These are phyloP conservation scores for Distichodus sexfasciatus DNA, from an alignment of 2,797 vertebrate genomes.

Conservation along the genomic window DNA sequence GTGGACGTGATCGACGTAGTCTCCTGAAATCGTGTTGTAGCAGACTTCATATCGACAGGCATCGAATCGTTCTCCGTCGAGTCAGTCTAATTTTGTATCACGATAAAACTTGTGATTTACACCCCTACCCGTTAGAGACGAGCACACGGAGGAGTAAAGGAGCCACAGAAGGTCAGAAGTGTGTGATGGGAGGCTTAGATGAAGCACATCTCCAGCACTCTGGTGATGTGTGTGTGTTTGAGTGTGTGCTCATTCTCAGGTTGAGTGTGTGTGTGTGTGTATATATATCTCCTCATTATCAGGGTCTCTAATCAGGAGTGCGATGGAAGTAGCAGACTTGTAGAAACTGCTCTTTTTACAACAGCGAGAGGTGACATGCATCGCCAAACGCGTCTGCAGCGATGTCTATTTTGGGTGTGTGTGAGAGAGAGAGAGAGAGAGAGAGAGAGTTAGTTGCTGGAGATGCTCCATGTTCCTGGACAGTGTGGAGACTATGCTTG, in stretches of 20 bases:
- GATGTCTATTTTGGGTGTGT: constrained; percentile 22
- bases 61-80: too few species aligned
- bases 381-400: neutral
- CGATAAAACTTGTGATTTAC: too few species aligned
- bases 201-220: neutral
- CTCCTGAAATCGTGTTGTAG: too few species aligned
- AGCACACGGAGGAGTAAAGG: too few species aligned
- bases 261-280: neutral
- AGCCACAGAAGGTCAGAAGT: constrained; percentile 43
- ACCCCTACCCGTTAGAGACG: too few species aligned
- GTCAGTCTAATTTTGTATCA: too few species aligned
- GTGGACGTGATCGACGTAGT: too few species aligned
- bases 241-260: constrained; percentile 11
- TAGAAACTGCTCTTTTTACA: constrained; percentile 10
- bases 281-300: constrained; percentile 39
- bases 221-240: neutral
- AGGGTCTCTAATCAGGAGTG: constrained; percentile 11
- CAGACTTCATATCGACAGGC: too few species aligned
- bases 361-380: neutral
- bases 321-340: constrained; percentile 15
- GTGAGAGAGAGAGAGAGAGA: too few species aligned
- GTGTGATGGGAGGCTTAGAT: neutral
- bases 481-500: constrained; percentile 61
- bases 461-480: constrained; percentile 60
- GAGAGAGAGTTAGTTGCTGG: too few species aligned